Percentiles rank a stretch among this genome's conserved stretches.
Evolutionary conservation across 2,888 invertebrate genomes (phyloP).

Genomic region (Drosophila kanekoi): DNA sequence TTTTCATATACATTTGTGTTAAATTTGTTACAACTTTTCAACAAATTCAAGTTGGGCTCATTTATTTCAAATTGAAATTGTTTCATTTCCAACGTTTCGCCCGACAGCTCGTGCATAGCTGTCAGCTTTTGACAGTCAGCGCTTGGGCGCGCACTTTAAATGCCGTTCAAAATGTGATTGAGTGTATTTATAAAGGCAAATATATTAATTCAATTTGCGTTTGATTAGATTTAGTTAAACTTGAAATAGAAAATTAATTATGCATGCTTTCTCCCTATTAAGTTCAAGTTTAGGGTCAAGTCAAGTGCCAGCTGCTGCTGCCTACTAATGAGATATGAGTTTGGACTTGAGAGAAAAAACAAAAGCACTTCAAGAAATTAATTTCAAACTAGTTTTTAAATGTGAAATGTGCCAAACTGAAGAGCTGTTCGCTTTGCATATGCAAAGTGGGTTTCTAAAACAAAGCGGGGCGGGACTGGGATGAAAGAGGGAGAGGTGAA

Average conservation of each 20-base stretch:
- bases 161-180: background rate
- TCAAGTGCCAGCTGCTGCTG: conserved; percentile 15
- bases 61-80: background rate
- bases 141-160: conserved; percentile 45
- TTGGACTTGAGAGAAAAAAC: conserved; percentile 14
- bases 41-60: background rate
- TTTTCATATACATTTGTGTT: no score
- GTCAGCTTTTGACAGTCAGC: conserved; percentile 20
- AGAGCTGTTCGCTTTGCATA: conserved; percentile 45
- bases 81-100: conserved; percentile 41
- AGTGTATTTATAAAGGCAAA: conserved; percentile 4
- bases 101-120: background rate
- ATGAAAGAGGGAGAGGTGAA: background rate
- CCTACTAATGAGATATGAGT: conserved; percentile 63
- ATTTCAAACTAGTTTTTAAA: conserved; percentile 57
- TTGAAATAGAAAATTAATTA: conserved; percentile 13
- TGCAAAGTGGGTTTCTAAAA: conserved; percentile 77
- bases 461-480: conserved; percentile 44
- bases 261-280: conserved; percentile 40
- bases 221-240: conserved; percentile 7
- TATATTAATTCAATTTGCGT: conserved; percentile 14
- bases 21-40: no score
- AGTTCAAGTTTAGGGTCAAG: conserved; percentile 77
- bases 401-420: conserved; percentile 59
- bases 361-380: conserved; percentile 45